Evolutionary conservation across 2,888 invertebrate genomes (phyloP).

Genomic region (Gonocerus acuteangulatus): DNA sequence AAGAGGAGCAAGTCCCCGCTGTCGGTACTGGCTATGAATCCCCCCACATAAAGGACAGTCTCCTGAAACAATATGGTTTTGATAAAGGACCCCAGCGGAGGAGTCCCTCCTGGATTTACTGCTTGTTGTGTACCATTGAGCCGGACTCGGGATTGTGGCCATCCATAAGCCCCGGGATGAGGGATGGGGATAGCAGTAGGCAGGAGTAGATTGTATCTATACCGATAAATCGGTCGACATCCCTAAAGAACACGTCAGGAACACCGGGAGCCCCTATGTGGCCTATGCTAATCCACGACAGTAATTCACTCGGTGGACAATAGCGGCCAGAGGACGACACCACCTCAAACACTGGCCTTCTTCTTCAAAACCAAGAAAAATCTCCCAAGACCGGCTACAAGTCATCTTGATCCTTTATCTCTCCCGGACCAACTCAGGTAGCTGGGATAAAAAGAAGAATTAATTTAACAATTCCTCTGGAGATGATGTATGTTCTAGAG

Average conservation of each 20-base stretch:
- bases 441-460: too few species aligned
- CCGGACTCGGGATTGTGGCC: constrained; percentile 1
- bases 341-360: too few species aligned
- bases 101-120: constrained; percentile 1
- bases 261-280: constrained; percentile 14
- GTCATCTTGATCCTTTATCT: too few species aligned
- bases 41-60: constrained; percentile 16
- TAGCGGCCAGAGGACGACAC: too few species aligned
- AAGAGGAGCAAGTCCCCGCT: neutral
- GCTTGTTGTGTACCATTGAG: constrained; percentile 10
- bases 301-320: neutral
- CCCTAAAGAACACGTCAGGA: constrained; percentile 17
- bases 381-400: too few species aligned
- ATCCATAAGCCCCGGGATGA: constrained; percentile 8
- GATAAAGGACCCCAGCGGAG: constrained; percentile 3
- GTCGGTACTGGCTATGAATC: constrained; percentile 10
- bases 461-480: too few species aligned
- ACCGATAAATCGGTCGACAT: constrained; percentile 6
- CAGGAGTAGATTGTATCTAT: constrained; percentile 3
- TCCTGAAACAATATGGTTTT: constrained; percentile 20
- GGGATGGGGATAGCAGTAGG: neutral
- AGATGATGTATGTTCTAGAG: too few species aligned
- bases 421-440: too few species aligned
- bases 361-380: too few species aligned
- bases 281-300: constrained; percentile 14